Base-by-base conservation (phyloP, 1,140 invertebrate genomes). In the Procambarus clarkii region DNA sequence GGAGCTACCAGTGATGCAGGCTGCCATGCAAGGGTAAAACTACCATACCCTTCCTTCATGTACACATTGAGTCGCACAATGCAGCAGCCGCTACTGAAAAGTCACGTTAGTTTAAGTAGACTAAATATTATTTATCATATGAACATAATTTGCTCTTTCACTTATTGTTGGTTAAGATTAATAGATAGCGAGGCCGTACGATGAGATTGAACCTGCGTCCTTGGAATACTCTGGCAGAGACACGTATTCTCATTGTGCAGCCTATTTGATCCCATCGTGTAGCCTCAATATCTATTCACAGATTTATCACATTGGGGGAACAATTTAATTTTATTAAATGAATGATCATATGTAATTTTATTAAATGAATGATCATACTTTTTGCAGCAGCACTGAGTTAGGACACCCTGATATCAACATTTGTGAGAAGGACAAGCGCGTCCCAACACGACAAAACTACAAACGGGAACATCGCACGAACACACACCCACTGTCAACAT, bases 1-100 rank as follows among this genome's bases (percentile, higher is more conserved):
- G n/a, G 24, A 74, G n/a, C 69, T 74, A 74, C 69, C 24, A 34
- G 69, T 74, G 69, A 74, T 74, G 69, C 69, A 74, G 69, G 69
- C 13, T 69, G 69, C n/a, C 69, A 74, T 74, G 69, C 69, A 8
- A 34, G 24, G 69, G 69, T 21, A 74, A 34, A 3, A 74, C 69
- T 74, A 74, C 69, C 69, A 74, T 74, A 74, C 3, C 69, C 69
- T 74, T 74, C 69, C n/a, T 74, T 74, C 69, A 18, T 34, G 24
- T 74, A 74, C 21, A 74, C 69, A 74, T 11, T 21, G 1, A 74
- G 7, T 74, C n/a, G 7, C n/a, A 34, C 69, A 74, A 74, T 74
- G 69, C 69, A 74, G n/a, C 24, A 34, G 69, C 69, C 24, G n/a
- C 69, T 74, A 74, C n/a, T 8, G 24, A 5, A 34, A 1, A 34